Evolutionary conservation across 2,888 invertebrate species (phyloP).

Genomic region (Caprella mutica): DNA sequence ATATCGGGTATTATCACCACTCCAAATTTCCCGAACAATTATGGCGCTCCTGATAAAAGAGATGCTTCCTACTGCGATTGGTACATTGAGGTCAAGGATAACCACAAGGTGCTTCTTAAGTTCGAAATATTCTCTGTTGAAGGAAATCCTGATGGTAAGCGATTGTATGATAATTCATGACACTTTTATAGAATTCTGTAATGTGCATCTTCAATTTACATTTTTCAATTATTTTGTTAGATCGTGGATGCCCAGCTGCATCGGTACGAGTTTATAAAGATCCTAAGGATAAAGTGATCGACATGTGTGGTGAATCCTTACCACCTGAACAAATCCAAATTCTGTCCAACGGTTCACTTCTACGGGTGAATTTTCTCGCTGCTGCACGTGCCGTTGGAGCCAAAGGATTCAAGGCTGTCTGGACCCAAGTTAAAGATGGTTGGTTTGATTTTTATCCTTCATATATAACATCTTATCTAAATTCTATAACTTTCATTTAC

Average conservation of each 20-base stretch:
- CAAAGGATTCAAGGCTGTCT: constrained; percentile 81
- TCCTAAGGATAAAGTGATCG: constrained; percentile 64
- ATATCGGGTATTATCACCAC: constrained; percentile 60
- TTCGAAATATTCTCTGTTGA: constrained; percentile 87
- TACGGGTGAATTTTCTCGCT: constrained; percentile 64
- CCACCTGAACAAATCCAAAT: constrained; percentile 66
- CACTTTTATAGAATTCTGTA: not conserved
- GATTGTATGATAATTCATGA: not conserved
- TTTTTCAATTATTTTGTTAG: constrained; percentile 43
- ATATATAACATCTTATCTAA: not conserved
- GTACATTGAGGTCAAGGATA: constrained; percentile 78
- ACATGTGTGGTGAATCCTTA: constrained; percentile 77
- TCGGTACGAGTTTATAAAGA: constrained; percentile 81
- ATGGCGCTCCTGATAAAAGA: constrained; percentile 67
- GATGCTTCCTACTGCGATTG: constrained; percentile 63
- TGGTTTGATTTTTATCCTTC: constrained; percentile 4
- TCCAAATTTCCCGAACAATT: constrained; percentile 81
- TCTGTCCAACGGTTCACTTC: constrained; percentile 71
- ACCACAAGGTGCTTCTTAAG: constrained; percentile 76
- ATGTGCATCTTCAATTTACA: not conserved
- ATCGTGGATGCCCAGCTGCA: constrained; percentile 81
- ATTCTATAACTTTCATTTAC: not conserved
- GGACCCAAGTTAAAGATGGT: constrained; percentile 66
- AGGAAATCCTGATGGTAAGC: constrained; percentile 72
- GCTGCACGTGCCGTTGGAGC: constrained; percentile 90